These are phyloP conservation scores for Tineola bisselliella DNA, from an alignment of 2,888 invertebrate species.

Conservation along the genomic window DNA sequence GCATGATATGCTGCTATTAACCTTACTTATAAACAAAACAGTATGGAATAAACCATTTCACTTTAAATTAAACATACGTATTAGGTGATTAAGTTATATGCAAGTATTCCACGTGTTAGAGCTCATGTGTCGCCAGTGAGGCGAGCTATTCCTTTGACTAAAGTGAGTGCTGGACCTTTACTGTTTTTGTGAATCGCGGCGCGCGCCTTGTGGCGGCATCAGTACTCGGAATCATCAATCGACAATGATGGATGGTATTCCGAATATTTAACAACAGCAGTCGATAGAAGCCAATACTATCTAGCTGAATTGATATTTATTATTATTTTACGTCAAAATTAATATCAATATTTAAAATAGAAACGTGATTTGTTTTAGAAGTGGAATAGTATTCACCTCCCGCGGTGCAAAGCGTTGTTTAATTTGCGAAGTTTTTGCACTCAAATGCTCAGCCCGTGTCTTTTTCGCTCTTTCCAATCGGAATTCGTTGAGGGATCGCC, in stretches of 20 bases:
- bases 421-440: slow-evolving; percentile 1
- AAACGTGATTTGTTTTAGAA: background rate
- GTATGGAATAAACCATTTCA: background rate
- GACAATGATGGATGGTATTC: slow-evolving; percentile 2
- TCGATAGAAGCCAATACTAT: background rate
- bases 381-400: background rate
- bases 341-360: background rate
- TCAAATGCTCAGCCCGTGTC: slow-evolving; percentile 45
- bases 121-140: slow-evolving; percentile 3
- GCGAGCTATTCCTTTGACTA: slow-evolving; percentile 20
- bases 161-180: slow-evolving; percentile 14
- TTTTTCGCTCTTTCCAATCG: slow-evolving; percentile 64
- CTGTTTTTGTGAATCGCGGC: slow-evolving; percentile 58
- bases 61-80: background rate
- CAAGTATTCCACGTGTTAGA: background rate
- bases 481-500: slow-evolving; percentile 65
- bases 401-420: background rate
- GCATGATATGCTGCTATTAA: background rate
- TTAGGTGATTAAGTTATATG: background rate
- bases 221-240: slow-evolving; percentile 42
- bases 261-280: background rate
- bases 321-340: background rate
- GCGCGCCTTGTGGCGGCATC: slow-evolving; percentile 30
- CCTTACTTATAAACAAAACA: background rate
- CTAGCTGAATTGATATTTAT: background rate